A percentile compares a stretch with the other conserved stretches of the same genome.
These are phyloP conservation scores for Meliscaeva auricollis DNA, from an alignment of 2,888 invertebrate species.

Conservation along the genomic window DNA sequence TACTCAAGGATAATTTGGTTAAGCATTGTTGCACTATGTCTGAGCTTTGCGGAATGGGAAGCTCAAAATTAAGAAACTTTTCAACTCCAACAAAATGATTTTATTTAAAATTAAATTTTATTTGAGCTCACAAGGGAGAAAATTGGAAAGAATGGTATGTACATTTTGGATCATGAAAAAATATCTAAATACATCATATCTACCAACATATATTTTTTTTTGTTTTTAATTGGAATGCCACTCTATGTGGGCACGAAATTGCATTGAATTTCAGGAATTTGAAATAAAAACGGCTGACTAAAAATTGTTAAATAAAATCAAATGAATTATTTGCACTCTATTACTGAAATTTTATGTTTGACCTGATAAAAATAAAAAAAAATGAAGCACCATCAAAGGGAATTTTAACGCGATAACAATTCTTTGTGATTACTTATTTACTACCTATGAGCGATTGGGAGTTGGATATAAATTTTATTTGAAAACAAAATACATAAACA, in stretches of 20 bases:
- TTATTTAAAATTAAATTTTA: conserved; percentile 21
- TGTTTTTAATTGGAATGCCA: too few relatives aligned
- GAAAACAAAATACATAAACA: too few relatives aligned
- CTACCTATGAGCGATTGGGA: too few relatives aligned
- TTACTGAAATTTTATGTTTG: not conserved
- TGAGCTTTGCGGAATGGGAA: not conserved
- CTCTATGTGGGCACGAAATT: too few relatives aligned
- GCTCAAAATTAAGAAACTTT: conserved; percentile 6
- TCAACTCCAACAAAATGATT: conserved; percentile 19
- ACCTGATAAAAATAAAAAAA: not conserved
- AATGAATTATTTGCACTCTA: not conserved
- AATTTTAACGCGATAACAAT: not conserved
- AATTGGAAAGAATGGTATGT: not conserved
- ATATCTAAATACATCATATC: too few relatives aligned
- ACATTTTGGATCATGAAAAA: too few relatives aligned
- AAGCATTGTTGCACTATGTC: conserved; percentile 31
- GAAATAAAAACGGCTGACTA: not conserved
- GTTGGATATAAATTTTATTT: too few relatives aligned
- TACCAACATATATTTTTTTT: too few relatives aligned
- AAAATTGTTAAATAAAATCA: not conserved
- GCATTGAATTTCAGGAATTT: not conserved
- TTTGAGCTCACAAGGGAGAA: not conserved
- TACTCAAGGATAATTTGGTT: conserved; percentile 45
- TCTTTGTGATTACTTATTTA: not conserved
- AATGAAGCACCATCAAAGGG: not conserved